phyloP scores from a whole-genome alignment of 2,113 vertebrate genomes.

The Halichoerus grypus region DNA sequence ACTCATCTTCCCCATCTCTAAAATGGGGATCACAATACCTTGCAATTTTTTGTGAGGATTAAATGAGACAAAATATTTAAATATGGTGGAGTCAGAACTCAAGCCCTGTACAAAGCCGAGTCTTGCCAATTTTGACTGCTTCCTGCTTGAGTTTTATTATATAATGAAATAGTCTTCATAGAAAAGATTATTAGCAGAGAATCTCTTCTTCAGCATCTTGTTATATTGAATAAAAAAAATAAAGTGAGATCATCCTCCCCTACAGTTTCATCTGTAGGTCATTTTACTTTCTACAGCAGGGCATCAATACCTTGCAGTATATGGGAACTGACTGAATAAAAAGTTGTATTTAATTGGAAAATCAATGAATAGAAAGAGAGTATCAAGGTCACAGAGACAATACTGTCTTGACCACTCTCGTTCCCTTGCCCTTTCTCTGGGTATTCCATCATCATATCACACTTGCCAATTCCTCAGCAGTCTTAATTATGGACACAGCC shows the following conservation, averaged over 20 bases:
- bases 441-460: conserved; percentile 87
- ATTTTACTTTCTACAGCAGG: conserved; percentile 72
- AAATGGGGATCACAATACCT: neutral
- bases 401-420: conserved; percentile 83
- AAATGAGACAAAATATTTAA: neutral
- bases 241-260: conserved; percentile 77
- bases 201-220: conserved; percentile 69
- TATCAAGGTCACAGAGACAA: conserved; percentile 83
- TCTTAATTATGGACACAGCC: conserved; percentile 87
- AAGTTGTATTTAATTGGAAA: conserved; percentile 88
- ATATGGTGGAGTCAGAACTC: neutral
- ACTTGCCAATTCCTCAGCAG: conserved; percentile 85
- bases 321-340: conserved; percentile 85
- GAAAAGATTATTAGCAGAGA: conserved; percentile 23
- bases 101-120: neutral
- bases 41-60: neutral
- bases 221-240: conserved; percentile 83
- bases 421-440: conserved; percentile 83
- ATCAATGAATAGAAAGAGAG: conserved; percentile 86
- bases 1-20: neutral
- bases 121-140: neutral
- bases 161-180: neutral
- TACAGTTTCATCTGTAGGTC: conserved; percentile 74
- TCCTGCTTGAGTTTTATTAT: neutral
- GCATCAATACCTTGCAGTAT: conserved; percentile 83